These are phyloP conservation scores for Setipinna tenuifilis DNA, from an alignment of 2,797 vertebrate species.

Conservation along the genomic window DNA sequence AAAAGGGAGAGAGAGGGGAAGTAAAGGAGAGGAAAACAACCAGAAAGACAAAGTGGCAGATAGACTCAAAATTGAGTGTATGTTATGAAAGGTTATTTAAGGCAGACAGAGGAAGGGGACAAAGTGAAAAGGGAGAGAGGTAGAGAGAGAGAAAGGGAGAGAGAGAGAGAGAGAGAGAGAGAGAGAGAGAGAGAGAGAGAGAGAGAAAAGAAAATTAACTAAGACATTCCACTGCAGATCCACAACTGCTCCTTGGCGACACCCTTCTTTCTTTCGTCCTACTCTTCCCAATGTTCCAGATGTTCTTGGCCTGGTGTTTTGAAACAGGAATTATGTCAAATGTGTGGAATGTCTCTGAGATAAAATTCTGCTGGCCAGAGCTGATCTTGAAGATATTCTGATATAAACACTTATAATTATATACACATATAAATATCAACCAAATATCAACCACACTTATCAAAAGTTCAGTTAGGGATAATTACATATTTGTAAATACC, in stretches of 20 bases:
- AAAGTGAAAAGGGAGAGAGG: neutral
- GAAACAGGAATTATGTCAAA: constrained; percentile 13
- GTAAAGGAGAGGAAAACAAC: constrained; percentile 45
- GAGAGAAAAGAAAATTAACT: neutral
- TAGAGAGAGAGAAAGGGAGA: neutral
- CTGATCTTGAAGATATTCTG: neutral
- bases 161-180: neutral
- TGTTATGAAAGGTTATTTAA: neutral
- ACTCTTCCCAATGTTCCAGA: neutral
- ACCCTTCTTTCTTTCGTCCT: neutral
- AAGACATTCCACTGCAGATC: constrained; percentile 20
- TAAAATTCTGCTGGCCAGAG: neutral
- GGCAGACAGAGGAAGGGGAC: no score
- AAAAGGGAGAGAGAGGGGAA: constrained; percentile 49
- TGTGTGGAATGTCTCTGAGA: constrained; percentile 5
- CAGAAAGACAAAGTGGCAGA: constrained; percentile 3
- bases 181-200: constrained; percentile 6
- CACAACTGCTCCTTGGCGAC: constrained; percentile 9
- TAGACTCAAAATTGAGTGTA: neutral
- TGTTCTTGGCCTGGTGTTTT: constrained; percentile 12
- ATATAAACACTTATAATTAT: neutral
- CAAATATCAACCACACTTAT: neutral
- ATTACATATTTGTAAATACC: neutral
- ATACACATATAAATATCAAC: neutral
- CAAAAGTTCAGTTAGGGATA: neutral